These are phyloP conservation scores for Siphamia tubifer DNA, from an alignment of 2,113 vertebrate species.

Conservation along the genomic window DNA sequence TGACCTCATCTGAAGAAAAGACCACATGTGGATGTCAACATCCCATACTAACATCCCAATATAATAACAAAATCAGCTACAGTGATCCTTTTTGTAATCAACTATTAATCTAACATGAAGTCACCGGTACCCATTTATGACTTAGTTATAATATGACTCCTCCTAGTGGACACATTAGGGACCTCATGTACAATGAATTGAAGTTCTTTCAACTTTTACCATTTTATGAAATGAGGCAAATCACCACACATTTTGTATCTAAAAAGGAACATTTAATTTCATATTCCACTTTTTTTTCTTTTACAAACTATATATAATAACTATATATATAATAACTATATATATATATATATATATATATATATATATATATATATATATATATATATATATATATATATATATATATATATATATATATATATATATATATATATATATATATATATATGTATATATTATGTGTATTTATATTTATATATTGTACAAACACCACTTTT, in stretches of 20 bases:
- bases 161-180: slow-evolving; percentile 34
- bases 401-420: slow-evolving; percentile 18
- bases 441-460: slow-evolving; percentile 11
- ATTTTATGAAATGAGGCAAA: slow-evolving; percentile 7
- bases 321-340: too few species aligned
- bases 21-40: slow-evolving; percentile 1
- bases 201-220: not conserved
- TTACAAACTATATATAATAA: slow-evolving; percentile 55
- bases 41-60: too few species aligned
- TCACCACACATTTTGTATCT: not conserved
- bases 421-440: slow-evolving; percentile 52
- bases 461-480: too few species aligned
- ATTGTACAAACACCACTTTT: slow-evolving; percentile 51
- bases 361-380: not conserved
- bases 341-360: slow-evolving; percentile 13
- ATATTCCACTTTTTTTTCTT: slow-evolving; percentile 39
- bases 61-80: not conserved
- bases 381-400: slow-evolving; percentile 28
- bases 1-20: slow-evolving; percentile 5
- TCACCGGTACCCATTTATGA: not conserved
- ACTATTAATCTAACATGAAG: not conserved
- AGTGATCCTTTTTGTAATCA: not conserved
- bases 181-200: not conserved
- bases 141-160: slow-evolving; percentile 28
- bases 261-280: slow-evolving; percentile 66